A percentile compares a stretch with the other conserved stretches of the same genome.
These are phyloP conservation scores for Cyrtorhinus lividipennis DNA, from an alignment of 1,140 invertebrate species.

Conservation along the genomic window DNA sequence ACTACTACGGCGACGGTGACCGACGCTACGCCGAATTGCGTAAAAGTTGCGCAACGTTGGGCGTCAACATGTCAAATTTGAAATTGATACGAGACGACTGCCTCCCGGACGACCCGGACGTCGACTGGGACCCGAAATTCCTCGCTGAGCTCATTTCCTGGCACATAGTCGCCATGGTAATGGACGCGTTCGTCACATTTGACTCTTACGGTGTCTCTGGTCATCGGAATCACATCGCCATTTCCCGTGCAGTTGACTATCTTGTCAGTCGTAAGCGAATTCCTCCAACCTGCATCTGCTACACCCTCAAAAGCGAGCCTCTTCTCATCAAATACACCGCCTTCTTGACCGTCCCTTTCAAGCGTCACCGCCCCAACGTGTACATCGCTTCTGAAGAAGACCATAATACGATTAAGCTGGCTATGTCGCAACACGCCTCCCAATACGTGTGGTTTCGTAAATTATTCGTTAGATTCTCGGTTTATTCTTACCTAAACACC, in stretches of 20 bases:
- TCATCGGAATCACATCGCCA: constrained; percentile 75
- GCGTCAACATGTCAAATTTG: constrained; percentile 60
- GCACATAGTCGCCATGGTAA: constrained; percentile 53
- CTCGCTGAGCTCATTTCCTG: constrained; percentile 56
- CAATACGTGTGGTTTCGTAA: constrained; percentile 88
- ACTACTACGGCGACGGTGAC: constrained; percentile 51
- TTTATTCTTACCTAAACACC: constrained; percentile 82
- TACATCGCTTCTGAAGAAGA: constrained; percentile 39
- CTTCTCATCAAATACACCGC: constrained; percentile 74
- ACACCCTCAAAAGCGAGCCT: constrained; percentile 68
- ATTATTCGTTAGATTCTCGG: constrained; percentile 77
- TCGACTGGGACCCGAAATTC: constrained; percentile 57
- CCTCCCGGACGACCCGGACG: constrained; percentile 57
- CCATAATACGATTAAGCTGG: constrained; percentile 34
- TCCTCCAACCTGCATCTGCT: constrained; percentile 62
- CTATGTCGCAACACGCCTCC: constrained; percentile 72
- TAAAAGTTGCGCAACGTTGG: constrained; percentile 56
- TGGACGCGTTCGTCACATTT: constrained; percentile 79
- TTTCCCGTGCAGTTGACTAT: constrained; percentile 62
- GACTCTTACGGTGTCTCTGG: constrained; percentile 78
- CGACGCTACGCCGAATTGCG: constrained; percentile 61
- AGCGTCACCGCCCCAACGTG: constrained; percentile 56
- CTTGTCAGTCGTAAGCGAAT: constrained; percentile 56
- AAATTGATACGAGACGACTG: constrained; percentile 48
- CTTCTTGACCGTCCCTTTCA: constrained; percentile 66